Percentiles rank a stretch among this genome's conserved stretches.
These are phyloP conservation scores for Anhinga anhinga DNA, from an alignment of 2,113 vertebrate genomes.

Conservation along the genomic window DNA sequence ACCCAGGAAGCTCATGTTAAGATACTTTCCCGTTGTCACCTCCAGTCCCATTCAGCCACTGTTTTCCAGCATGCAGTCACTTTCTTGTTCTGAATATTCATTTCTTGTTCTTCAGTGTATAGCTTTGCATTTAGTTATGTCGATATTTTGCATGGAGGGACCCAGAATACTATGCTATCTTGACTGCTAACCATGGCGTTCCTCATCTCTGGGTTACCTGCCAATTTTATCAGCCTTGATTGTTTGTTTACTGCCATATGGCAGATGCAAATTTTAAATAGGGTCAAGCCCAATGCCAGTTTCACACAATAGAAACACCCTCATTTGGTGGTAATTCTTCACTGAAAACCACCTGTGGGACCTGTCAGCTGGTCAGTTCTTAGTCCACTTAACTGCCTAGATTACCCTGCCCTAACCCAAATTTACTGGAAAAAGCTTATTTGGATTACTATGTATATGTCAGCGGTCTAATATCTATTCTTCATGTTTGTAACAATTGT, in stretches of 20 bases:
- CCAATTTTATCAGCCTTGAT: neutral
- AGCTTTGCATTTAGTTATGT: neutral
- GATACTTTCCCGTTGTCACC: neutral
- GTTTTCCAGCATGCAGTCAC: neutral
- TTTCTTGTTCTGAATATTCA: neutral
- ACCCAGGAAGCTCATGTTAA: neutral
- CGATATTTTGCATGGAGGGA: neutral
- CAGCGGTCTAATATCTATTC: neutral
- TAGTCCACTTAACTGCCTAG: neutral
- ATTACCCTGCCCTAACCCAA: neutral
- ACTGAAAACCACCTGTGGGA: neutral
- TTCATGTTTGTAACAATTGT: neutral
- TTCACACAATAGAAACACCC: neutral
- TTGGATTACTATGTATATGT: neutral
- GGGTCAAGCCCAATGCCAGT: neutral
- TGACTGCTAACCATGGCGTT: neutral
- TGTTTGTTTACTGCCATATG: neutral
- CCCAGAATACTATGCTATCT: neutral
- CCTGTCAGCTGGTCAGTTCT: neutral
- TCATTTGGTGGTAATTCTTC: neutral
- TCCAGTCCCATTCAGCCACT: neutral
- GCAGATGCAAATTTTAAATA: neutral
- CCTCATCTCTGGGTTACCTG: neutral
- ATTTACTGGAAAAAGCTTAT: neutral
- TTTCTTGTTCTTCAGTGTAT: neutral